Evolutionary conservation across 2,113 vertebrate species (phyloP), one percentile per base, ranked within the genome.

Genomic region (Nettapus auritus): DNA sequence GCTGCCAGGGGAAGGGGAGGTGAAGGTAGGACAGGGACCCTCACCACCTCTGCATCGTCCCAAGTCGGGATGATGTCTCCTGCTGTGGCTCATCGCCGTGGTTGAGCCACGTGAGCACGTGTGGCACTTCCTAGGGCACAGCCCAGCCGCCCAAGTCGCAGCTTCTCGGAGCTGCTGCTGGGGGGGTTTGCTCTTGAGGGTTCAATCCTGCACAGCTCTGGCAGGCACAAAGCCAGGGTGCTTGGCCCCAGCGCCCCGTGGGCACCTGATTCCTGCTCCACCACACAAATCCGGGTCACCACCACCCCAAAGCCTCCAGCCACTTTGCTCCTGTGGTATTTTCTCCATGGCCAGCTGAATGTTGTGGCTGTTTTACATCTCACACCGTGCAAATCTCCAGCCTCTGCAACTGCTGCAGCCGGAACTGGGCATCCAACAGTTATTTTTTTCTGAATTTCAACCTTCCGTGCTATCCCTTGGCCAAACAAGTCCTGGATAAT

Each of bases 321-420:
- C 62, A 17, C 44, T 33, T 34, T n/a, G 11, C 5, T 4, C 11
- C 1, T 5, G 25, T 13, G n/a, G 34, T 59, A 19, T 11, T 25
- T 31, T 57, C 44, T 38, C n/a, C 67, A 38, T n/a, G 14, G 20
- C 11, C 79, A 80, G 29, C 56, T 11, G 9, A 3, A 21, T 14
- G 46, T 21, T n/a, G 48, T 8, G 46, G 31, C 18, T 16, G 19
- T 62, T 82, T 53, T 34, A 16, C 14, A 34, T 66, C 70, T 55
- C 60, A 44, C 31, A 42, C 46, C 46, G 25, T 1, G 3, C 11
- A 7, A 23, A 25, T 16, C 68, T 63, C 60, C 50, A 44, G 50
- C 8, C 28, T 23, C 68, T 23, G 29, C 0, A 0, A 19, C 29
- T 6, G 13, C 17, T 57, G 55, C 17, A 19, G 1, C 22, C 0